A percentile compares a stretch with the other conserved stretches of the same genome.
Conservation (phyloP, 2,113 vertebrate genomes). For the Peromyscus californicus region DNA sequence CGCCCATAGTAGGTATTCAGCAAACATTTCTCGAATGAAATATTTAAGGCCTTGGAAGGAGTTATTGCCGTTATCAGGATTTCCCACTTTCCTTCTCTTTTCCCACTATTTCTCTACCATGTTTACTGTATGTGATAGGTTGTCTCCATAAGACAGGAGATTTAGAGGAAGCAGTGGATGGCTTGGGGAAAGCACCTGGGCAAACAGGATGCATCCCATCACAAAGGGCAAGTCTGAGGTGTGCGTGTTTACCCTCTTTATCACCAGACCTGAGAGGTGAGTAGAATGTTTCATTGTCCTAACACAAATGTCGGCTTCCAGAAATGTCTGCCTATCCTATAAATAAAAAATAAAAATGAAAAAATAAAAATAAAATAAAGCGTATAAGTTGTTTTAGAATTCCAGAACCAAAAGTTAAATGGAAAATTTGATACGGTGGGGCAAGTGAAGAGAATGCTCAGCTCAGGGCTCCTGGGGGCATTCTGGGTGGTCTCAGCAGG, state of each 20-base stretch:
- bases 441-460: neutral
- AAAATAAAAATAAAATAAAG: neutral
- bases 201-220: neutral
- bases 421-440: neutral
- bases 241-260: neutral
- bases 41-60: neutral
- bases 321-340: neutral
- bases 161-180: neutral
- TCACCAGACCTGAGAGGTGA: neutral
- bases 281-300: neutral
- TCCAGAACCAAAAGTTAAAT: neutral
- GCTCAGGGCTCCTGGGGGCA: neutral
- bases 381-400: neutral
- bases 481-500: accelerated
- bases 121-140: neutral
- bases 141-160: neutral
- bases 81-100: neutral
- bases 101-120: neutral
- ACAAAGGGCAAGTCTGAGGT: neutral
- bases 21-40: neutral
- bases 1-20: neutral
- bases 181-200: neutral
- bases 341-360: neutral
- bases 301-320: neutral
- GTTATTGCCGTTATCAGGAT: neutral